Evolutionary conservation across 2,888 invertebrate genomes (phyloP), one percentile per base, ranked within the genome.

Genomic region (Cephus pygmeus): DNA sequence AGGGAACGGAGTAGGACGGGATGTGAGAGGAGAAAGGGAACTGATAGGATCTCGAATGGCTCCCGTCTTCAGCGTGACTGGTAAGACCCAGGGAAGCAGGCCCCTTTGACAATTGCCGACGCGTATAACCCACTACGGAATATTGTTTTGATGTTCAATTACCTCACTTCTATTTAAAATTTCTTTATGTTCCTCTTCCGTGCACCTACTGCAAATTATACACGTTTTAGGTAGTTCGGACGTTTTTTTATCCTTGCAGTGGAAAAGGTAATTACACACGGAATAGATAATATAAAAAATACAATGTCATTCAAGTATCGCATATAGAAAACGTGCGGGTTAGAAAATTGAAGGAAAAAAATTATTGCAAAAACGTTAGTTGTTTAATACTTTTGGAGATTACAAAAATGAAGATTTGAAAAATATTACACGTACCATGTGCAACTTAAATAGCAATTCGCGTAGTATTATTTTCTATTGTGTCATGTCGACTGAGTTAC

Each of bases 21-120:
- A 81, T 82, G 79, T 76, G 80, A 36, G 34, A 76, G 78, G 78
- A 81, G 80, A 78, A 81, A 84, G 31, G 56, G 56, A 56, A 56
- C 56, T 56, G 89, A 90, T 90, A 89, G 84, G 85, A 90, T 90
- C 90, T 90, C 84, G 79, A 83, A 85, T 84, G 86, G 90, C 90
- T 90, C 88, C 90, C 86, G 90, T 90, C 89, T 90, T 90, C 86
- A 89, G 89, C 88, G 88, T 90, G 88, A 88, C 90, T 90, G 84
- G 88, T 87, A 87, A 88, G 81, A 85, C 84, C 82, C 81, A 79
- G 79, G 69, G 80, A 79, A 75, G 79, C 76, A 79, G 79, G 78
- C 76, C 79, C 81, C 88, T 90, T 89, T 89, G 89, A 89, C 88
- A 88, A 88, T 85, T 83, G 87, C 87, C 88, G 88, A 87, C 87